Base-by-base conservation (phyloP, 2,797 vertebrate species). In the Aphelocoma californica region DNA sequence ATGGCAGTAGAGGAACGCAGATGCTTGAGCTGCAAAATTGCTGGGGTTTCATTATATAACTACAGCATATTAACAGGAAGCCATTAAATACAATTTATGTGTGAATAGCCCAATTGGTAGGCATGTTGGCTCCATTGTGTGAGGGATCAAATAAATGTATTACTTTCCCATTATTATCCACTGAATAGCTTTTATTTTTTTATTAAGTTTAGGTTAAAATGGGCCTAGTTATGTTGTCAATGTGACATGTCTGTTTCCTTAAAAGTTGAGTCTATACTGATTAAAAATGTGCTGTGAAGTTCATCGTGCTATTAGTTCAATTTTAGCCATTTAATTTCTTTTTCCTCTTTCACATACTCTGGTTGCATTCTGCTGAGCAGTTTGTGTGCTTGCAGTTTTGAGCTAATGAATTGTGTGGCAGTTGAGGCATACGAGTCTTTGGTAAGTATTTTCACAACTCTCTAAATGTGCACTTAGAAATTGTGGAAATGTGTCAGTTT, bases 11-110 rank as follows among this genome's bases (percentile, higher is more conserved):
- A 97, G 84, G 79, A 97, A 85, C 17, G 36, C 93, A 94, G 93
- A 88, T 92, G 60, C 86, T 72, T 81, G 88, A 96, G 75, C 72
- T 95, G 91, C 89, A 94, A 72, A 93, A 93, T 92, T 90, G 80
- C 92, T 79, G 90, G 72, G 66, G n/a, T 96, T 97, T 97, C 95
- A 86, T 94, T 97, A 38, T 92, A 61, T 67, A 96, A 95, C 95
- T 81, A 56, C 45, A 96, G 73, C 86, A 88, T 91, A 96, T 97
- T 96, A 98, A 97, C 95, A 97, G 94, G 84, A 96, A 97, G 67
- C 92, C 42, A n/a, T 97, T 97, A 97, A 96, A 96, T 86, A 92
- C 80, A 96, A 89, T 97, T 97, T 96, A 86, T 31, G 32, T 88
- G 57, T 95, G 95, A 97, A 95, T 89, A 92, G 71, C 61, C 48